Evolutionary conservation across 1,140 invertebrate species (phyloP).

Genomic region (Sycobia sp.): DNA sequence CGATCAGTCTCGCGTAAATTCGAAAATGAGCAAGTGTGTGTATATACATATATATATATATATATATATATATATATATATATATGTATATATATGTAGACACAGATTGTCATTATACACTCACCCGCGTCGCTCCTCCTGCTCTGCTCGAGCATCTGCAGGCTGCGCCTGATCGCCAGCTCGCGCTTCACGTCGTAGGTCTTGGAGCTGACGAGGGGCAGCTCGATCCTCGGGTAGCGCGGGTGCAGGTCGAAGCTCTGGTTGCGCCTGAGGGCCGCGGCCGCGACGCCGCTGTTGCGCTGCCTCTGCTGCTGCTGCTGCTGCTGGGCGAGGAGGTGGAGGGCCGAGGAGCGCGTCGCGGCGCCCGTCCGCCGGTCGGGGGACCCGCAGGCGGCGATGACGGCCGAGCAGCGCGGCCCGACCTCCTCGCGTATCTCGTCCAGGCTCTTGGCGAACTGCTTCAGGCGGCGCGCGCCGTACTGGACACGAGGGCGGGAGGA

Average conservation of each 20-base stretch:
- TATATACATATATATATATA: too few relatives aligned
- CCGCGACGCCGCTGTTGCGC: neutral
- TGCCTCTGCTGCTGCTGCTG: neutral
- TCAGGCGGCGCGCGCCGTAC: conserved; percentile 12
- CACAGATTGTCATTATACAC: too few relatives aligned
- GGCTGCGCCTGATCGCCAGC: conserved; percentile 8
- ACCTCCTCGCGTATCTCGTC: conserved; percentile 52
- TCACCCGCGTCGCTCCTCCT: conserved; percentile 6
- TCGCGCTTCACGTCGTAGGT: conserved; percentile 51
- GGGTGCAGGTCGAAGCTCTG: conserved; percentile 53
- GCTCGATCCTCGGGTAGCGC: conserved; percentile 38
- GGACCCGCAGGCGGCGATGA: too few relatives aligned
- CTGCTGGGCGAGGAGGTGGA: too few relatives aligned
- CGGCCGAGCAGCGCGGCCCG: conserved; percentile 35
- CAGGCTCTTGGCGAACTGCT: conserved; percentile 50
- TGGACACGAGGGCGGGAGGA: neutral
- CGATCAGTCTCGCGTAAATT: too few relatives aligned
- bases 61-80: too few relatives aligned
- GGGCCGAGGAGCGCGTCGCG: too few relatives aligned
- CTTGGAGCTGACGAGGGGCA: conserved; percentile 37
- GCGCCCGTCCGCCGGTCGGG: too few relatives aligned
- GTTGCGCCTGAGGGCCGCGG: conserved; percentile 45
- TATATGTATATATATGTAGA: too few relatives aligned
- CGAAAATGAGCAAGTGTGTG: too few relatives aligned
- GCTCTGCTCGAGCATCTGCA: conserved; percentile 17